Conservation (phyloP, 2,797 vertebrate species). For the Oreortyx pictus region DNA sequence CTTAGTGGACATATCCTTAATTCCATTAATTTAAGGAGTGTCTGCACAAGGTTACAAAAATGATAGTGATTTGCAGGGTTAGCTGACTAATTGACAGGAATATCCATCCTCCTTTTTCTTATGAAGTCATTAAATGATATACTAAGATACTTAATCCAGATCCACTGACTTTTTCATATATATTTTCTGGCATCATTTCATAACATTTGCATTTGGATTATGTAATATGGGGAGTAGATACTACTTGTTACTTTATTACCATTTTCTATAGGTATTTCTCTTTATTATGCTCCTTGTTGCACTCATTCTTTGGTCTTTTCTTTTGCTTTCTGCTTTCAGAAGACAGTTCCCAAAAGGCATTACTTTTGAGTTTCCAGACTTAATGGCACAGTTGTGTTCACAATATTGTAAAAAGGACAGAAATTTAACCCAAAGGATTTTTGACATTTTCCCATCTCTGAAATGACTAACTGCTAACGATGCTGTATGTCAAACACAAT, state of each 20-base stretch:
- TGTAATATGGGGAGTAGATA: background rate
- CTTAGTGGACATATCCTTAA: background rate
- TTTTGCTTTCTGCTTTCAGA: background rate
- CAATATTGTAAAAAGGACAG: background rate
- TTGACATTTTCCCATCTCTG: background rate
- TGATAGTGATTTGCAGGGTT: slow-evolving; percentile 56
- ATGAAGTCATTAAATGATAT: slow-evolving; percentile 17
- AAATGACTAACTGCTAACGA: background rate
- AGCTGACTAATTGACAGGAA: slow-evolving; percentile 12
- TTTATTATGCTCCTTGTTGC: background rate
- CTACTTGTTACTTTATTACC: background rate
- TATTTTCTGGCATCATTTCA: slow-evolving; percentile 35
- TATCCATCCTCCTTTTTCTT: slow-evolving; percentile 42
- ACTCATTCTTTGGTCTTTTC: background rate
- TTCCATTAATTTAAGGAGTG: slow-evolving; percentile 37
- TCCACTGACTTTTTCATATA: slow-evolving; percentile 10
- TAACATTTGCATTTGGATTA: slow-evolving; percentile 49
- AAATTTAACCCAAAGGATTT: background rate
- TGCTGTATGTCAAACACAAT: background rate
- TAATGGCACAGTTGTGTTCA: background rate
- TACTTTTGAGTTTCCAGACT: background rate
- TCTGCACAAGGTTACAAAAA: slow-evolving; percentile 34
- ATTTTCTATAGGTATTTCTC: slow-evolving; percentile 19
- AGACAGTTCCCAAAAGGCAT: background rate
- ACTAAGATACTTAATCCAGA: slow-evolving; percentile 30